Evolutionary conservation across 2,797 vertebrate genomes (phyloP), one percentile per base, ranked within the genome.

Genomic region (Neomorphus geoffroyi): DNA sequence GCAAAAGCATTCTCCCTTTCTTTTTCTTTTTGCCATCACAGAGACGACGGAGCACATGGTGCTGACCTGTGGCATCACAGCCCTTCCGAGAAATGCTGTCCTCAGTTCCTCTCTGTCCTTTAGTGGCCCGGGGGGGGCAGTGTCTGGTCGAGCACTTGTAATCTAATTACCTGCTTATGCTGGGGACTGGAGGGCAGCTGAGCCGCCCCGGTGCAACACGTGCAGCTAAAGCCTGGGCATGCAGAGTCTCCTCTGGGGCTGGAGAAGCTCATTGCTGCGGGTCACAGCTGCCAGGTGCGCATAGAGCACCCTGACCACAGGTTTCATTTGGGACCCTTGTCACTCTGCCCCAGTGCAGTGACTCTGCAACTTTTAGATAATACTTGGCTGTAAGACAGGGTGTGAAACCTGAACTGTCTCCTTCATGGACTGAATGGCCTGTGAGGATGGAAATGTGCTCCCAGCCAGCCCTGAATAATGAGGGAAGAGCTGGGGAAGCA

Each of bases 81-180:
- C 27, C 69, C 33, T 66, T 19, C 77, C 53, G 72, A 57, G 75
- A 37, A 64, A 27, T 0, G 27, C 27, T 80, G 81, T 74, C 89
- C 90, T 73, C 61, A 9, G 57, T 32, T 91, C 61, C 71, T 26
- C 83, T 18, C 66, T 96, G 92, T 81, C 95, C 90, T 88, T 62
- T 3, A 9, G 39, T 11, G 37, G 80, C 70, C 82, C 0, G 0
- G 33, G 53, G 33, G 53, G 30, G 61, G 62, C 80, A 71, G 23
- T 11, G 81, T 71, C 87, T 78, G 85, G 64, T 57, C 4, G 1
- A 86, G 81, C 6, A 2, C 86, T 86, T 19, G 10, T 94, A 95
- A 96, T 94, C 95, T 66, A 60, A 88, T 96, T 93, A 93, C 70
- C 67, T 77, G 92, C 80, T 95, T 94, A 92, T 57, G 57, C 77